These are phyloP conservation scores for Manis javanica DNA, from an alignment of 2,797 vertebrate species.

Conservation along the genomic window DNA sequence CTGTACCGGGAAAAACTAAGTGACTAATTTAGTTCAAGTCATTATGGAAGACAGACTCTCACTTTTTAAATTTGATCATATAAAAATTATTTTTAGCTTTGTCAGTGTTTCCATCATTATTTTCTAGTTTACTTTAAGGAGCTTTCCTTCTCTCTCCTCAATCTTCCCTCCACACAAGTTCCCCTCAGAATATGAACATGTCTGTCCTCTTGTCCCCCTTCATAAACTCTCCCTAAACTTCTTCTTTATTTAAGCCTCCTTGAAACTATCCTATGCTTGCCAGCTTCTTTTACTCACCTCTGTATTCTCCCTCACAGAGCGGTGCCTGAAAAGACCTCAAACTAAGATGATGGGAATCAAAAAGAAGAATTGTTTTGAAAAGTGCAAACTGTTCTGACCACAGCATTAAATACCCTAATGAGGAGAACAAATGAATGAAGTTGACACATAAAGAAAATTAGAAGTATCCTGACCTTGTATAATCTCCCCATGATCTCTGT, in stretches of 20 bases:
- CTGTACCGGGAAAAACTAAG: neutral
- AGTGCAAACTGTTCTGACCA: neutral
- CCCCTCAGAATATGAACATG: neutral
- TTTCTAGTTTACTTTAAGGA: neutral
- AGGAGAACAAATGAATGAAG: neutral
- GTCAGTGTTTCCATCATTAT: neutral
- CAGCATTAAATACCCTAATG: neutral
- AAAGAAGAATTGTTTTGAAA: neutral
- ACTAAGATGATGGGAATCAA: neutral
- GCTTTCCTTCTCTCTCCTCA: neutral
- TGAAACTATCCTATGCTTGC: neutral
- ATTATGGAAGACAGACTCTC: neutral
- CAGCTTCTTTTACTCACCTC: neutral
- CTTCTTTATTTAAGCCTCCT: neutral
- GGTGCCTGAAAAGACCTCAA: neutral
- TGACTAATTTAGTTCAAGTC: neutral
- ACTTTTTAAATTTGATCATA: neutral
- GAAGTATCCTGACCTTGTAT: neutral
- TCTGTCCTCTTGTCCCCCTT: neutral
- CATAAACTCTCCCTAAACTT: neutral
- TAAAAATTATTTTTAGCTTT: neutral
- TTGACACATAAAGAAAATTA: neutral
- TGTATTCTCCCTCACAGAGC: neutral
- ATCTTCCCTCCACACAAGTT: neutral
- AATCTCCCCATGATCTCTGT: neutral